Evolutionary conservation across 2,113 vertebrate genomes (phyloP).

Genomic region (Oncorhynchus keta): DNA sequence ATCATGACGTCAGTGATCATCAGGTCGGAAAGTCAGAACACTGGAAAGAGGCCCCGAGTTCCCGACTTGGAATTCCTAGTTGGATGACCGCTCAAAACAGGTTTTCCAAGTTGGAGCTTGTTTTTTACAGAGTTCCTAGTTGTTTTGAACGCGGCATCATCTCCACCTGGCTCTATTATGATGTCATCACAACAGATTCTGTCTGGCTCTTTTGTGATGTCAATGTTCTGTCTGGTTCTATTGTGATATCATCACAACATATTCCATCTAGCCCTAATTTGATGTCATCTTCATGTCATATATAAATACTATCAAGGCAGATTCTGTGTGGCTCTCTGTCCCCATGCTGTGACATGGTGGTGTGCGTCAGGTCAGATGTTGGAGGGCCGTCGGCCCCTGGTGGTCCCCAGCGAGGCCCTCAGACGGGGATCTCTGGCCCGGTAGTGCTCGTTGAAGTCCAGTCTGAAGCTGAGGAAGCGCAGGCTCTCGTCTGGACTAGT

Average conservation of each 20-base stretch:
- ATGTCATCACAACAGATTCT: neutral
- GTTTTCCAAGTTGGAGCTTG: too few species aligned
- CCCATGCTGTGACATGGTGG: neutral
- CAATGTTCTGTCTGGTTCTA: neutral
- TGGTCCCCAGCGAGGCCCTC: slow-evolving; percentile 80
- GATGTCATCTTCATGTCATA: too few species aligned
- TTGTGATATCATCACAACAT: neutral
- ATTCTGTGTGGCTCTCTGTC: neutral
- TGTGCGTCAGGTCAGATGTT: slow-evolving; percentile 72
- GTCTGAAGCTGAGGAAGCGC: slow-evolving; percentile 92
- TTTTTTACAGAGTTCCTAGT: too few species aligned
- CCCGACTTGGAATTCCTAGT: too few species aligned
- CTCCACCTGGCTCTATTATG: too few species aligned
- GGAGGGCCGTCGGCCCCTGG: slow-evolving; percentile 81
- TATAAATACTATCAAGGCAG: neutral
- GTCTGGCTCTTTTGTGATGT: neutral
- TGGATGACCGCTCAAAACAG: too few species aligned
- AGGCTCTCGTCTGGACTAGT: slow-evolving; percentile 90
- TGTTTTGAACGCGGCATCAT: too few species aligned
- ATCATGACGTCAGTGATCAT: too few species aligned
- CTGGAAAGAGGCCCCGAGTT: too few species aligned
- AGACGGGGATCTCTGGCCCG: slow-evolving; percentile 88
- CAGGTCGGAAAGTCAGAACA: too few species aligned
- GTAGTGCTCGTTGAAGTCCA: slow-evolving; percentile 96
- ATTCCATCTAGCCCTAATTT: neutral